Evolutionary conservation across 2,888 invertebrate genomes (phyloP).

Genomic region (Amblyjoppa proteus): DNA sequence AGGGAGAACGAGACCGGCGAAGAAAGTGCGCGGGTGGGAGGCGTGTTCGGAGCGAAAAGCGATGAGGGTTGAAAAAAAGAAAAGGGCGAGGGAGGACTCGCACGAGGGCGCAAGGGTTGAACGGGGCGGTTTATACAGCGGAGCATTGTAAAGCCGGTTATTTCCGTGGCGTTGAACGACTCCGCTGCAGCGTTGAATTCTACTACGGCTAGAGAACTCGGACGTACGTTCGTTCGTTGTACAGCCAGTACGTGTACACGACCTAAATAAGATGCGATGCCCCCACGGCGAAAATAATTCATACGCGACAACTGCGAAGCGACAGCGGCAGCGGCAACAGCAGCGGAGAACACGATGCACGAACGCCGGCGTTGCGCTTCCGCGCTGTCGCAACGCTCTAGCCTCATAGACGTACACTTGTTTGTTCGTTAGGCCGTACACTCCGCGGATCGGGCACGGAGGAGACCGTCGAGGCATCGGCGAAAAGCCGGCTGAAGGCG

Average conservation of each 20-base stretch:
- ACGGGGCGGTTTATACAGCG: slow-evolving; percentile 20
- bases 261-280: slow-evolving; percentile 85
- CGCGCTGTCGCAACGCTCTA: slow-evolving; percentile 55
- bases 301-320: slow-evolving; percentile 76
- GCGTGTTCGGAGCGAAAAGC: slow-evolving; percentile 11
- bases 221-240: slow-evolving; percentile 37
- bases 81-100: slow-evolving; percentile 32
- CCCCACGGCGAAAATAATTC: slow-evolving; percentile 85
- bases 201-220: slow-evolving; percentile 64
- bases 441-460: slow-evolving; percentile 12
- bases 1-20: slow-evolving; percentile 6
- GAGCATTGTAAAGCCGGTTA: slow-evolving; percentile 68
- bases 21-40: neutral
- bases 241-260: slow-evolving; percentile 82
- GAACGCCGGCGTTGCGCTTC: slow-evolving; percentile 63
- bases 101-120: slow-evolving; percentile 34
- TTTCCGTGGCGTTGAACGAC: slow-evolving; percentile 67
- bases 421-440: neutral
- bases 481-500: neutral
- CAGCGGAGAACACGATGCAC: slow-evolving; percentile 56
- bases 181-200: slow-evolving; percentile 63
- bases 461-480: slow-evolving; percentile 2
- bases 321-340: slow-evolving; percentile 27
- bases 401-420: slow-evolving; percentile 16
- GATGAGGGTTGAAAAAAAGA: slow-evolving; percentile 15